phyloP scores from a whole-genome alignment of 2,113 vertebrate species.

The Synchiropus splendidus region DNA sequence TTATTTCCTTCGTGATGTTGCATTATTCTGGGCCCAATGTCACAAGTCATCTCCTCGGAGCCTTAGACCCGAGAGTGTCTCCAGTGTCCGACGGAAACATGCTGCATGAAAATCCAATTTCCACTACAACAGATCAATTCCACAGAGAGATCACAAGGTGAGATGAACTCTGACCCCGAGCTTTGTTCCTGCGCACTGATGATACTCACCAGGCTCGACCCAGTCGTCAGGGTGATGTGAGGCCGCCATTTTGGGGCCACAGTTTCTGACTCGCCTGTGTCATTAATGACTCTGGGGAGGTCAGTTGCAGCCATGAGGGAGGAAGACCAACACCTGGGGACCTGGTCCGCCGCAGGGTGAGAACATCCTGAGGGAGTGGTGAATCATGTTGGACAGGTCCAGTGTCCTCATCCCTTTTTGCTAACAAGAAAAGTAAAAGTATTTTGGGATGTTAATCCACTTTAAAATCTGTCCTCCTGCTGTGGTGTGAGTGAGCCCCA shows the following conservation, averaged over 20 bases:
- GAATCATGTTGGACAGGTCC: too few relatives aligned
- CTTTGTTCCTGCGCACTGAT: slow-evolving; percentile 44
- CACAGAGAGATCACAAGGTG: slow-evolving; percentile 37
- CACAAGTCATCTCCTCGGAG: slow-evolving; percentile 17
- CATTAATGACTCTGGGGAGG: slow-evolving; percentile 51
- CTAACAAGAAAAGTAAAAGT: too few relatives aligned
- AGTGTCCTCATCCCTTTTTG: too few relatives aligned
- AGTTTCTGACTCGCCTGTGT: slow-evolving; percentile 32
- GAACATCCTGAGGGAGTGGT: too few relatives aligned
- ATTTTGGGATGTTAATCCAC: too few relatives aligned
- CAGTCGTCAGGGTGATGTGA: slow-evolving; percentile 54
- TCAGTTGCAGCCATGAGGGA: slow-evolving; percentile 29
- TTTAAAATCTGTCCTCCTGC: too few relatives aligned
- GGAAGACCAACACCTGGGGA: slow-evolving; percentile 32
- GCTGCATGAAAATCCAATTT: slow-evolving; percentile 47
- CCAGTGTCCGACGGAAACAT: slow-evolving; percentile 27
- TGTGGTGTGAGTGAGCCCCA: too few relatives aligned
- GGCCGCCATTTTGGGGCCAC: slow-evolving; percentile 47
- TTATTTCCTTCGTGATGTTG: slow-evolving; percentile 18
- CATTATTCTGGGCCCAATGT: slow-evolving; percentile 15
- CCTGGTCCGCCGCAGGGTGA: too few relatives aligned
- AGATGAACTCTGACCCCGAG: slow-evolving; percentile 33
- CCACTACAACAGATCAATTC: slow-evolving; percentile 53
- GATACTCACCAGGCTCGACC: slow-evolving; percentile 48
- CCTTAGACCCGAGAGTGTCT: slow-evolving; percentile 16